These are phyloP conservation scores for Dromius quadrimaculatus DNA, from an alignment of 2,888 invertebrate genomes.

Conservation along the genomic window DNA sequence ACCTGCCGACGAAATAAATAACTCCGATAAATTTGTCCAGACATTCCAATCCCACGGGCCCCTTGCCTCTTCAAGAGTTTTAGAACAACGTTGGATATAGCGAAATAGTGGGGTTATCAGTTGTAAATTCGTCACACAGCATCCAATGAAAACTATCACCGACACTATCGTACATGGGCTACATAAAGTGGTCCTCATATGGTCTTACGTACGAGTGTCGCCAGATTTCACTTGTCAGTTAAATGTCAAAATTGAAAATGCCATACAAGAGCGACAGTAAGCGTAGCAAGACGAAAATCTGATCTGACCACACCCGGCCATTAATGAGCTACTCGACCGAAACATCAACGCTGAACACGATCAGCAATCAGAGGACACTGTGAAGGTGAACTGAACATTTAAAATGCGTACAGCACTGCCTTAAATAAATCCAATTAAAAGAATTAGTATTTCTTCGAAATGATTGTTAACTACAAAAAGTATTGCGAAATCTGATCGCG, in stretches of 20 bases:
- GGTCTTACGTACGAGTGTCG: conserved; percentile 39
- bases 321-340: conserved; percentile 25
- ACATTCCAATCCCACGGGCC: conserved; percentile 63
- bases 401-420: background rate
- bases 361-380: background rate
- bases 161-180: background rate
- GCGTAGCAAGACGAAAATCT: conserved; percentile 45
- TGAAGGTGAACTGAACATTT: background rate
- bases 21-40: conserved; percentile 59
- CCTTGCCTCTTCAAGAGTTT: conserved; percentile 20
- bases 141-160: background rate
- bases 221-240: conserved; percentile 51
- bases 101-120: conserved; percentile 14
- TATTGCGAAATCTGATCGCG: too few relatives aligned
- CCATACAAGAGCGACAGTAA: conserved; percentile 31
- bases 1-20: conserved; percentile 59
- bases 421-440: background rate
- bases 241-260: conserved; percentile 49
- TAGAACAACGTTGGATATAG: conserved; percentile 20
- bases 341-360: conserved; percentile 6
- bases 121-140: background rate
- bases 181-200: background rate
- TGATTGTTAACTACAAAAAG: too few relatives aligned
- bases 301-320: conserved; percentile 43
- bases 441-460: too few relatives aligned